Conservation (phyloP, 2,113 vertebrate species). For the Neodontobutis hainanensis region DNA sequence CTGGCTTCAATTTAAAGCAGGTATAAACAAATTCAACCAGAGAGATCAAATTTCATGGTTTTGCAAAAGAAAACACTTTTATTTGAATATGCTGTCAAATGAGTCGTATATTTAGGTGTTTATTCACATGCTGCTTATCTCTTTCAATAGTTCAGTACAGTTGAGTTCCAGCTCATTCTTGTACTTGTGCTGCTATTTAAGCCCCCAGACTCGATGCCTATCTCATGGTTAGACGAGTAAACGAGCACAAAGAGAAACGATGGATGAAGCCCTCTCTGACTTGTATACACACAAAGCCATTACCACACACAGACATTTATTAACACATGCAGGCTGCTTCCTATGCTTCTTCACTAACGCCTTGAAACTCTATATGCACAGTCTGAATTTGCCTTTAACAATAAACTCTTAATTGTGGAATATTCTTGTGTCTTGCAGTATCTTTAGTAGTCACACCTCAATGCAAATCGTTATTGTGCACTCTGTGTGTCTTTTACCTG, state of each 20-base stretch:
- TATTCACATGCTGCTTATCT: too few relatives aligned
- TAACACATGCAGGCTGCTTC: conserved; percentile 27
- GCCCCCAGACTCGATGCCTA: conserved; percentile 35
- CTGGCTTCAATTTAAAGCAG: too few relatives aligned
- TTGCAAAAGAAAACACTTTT: too few relatives aligned
- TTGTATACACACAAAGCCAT: conserved; percentile 41
- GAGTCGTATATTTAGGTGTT: too few relatives aligned
- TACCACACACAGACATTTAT: conserved; percentile 7
- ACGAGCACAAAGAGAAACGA: conserved; percentile 60
- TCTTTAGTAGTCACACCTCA: background rate
- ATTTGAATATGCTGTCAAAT: too few relatives aligned
- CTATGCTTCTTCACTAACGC: conserved; percentile 58
- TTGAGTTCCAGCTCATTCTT: conserved; percentile 31
- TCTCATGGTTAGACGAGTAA: conserved; percentile 65
- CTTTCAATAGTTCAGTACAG: too few relatives aligned
- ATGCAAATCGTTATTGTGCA: conserved; percentile 1
- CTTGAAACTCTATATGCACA: conserved; percentile 59
- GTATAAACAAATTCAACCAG: too few relatives aligned
- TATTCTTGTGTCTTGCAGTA: background rate
- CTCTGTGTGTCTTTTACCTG: conserved; percentile 84
- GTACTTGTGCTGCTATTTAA: conserved; percentile 27
- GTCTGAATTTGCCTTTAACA: conserved; percentile 60
- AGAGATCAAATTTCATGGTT: too few relatives aligned
- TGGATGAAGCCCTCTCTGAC: conserved; percentile 28
- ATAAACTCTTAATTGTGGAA: conserved; percentile 63